Evolutionary conservation across 2,797 vertebrate genomes (phyloP).

Genomic region (Columba guinea): DNA sequence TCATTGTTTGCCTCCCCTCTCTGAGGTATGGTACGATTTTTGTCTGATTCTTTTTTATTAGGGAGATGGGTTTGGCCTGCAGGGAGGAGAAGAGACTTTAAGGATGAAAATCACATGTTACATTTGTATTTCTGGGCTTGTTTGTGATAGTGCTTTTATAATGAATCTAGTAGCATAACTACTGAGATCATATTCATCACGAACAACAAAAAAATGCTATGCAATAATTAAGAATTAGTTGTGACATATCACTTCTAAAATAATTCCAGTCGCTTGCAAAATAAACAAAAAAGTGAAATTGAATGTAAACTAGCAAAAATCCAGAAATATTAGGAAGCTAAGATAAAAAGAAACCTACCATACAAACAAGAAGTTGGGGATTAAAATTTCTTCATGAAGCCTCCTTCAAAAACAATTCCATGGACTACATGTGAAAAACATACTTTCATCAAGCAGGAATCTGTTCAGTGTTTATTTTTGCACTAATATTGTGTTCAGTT

Average conservation of each 20-base stretch:
- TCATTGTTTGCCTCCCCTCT: neutral
- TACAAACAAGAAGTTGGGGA: neutral
- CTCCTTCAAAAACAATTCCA: neutral
- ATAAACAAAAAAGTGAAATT: neutral
- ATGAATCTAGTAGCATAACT: neutral
- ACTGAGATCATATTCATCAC: neutral
- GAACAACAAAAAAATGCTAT: neutral
- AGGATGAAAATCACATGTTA: neutral
- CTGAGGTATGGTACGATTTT: neutral
- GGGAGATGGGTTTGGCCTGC: neutral
- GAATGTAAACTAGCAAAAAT: neutral
- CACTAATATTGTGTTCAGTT: neutral
- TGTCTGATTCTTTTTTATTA: neutral
- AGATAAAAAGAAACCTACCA: neutral
- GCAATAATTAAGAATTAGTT: neutral
- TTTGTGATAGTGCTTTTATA: neutral
- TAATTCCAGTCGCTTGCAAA: neutral
- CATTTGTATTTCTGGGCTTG: neutral
- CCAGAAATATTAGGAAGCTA: neutral
- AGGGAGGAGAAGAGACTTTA: neutral
- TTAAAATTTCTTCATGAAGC: neutral
- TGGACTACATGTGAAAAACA: neutral
- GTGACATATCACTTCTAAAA: neutral
- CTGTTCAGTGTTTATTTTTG: neutral
- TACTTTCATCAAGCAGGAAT: neutral